Evolutionary conservation across 2,888 invertebrate species (phyloP), one percentile per base, ranked within the genome.

Genomic region (Eupithecia inturbata): DNA sequence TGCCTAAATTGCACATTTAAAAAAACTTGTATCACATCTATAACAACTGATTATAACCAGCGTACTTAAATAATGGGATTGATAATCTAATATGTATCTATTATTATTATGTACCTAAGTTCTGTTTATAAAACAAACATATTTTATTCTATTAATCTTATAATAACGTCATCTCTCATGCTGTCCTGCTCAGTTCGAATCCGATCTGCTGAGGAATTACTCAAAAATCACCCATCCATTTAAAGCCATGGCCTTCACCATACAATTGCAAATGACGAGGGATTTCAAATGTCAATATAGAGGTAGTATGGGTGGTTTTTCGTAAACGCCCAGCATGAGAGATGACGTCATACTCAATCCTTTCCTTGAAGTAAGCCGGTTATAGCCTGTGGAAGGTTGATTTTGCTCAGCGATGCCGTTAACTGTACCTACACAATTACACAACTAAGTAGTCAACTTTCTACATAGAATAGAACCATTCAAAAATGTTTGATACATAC

Each of bases 381-480:
- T 45, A 45, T 16, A 39, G 3, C 6, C 41, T 41, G 16, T 41
- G 16, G 4, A 41, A 41, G 16, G 16, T 14, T 39, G 14, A 39
- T 0, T 4, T 3, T 14, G 22, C 26, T 57, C 57, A 57, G 26
- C 22, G 14, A 12, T 57, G 57, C 3, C 12, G 57, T 57, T 26
- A 57, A 57, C 57, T 57, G 10, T n/a, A n/a, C n/a, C n/a, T n/a
- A 45, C 45, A 49, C n/a, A 49, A 6, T n/a, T 49, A 53, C 14
- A 26, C 12, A 49, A 49, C n/a, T 49, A 49, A 49, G n/a, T 49
- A 75, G 74, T 75, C 77, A 62, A 75, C 66, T 71, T 62, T 68
- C 76, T 74, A 75, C 73, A 22, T 53, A 72, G n/a, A n/a, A n/a
- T n/a, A n/a, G 63, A 73, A 26, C 63, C 75, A 77, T 76, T 74